phyloP scores from a whole-genome alignment of 2,888 invertebrate genomes.

The Myopa testacea region DNA sequence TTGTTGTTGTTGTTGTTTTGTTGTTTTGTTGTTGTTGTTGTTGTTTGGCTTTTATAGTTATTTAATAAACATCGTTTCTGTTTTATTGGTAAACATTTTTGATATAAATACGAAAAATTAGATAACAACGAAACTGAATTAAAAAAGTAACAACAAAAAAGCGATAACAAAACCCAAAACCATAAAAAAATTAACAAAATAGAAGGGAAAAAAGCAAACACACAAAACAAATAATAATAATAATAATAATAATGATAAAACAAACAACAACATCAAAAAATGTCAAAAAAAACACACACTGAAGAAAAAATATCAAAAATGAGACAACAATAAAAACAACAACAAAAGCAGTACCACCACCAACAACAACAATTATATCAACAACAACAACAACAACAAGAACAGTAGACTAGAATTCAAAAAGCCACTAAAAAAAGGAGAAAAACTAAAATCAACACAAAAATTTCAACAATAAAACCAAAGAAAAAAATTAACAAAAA shows the following conservation, averaged over 20 bases:
- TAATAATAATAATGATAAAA: neutral
- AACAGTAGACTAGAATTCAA: neutral
- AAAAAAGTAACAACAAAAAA: constrained; percentile 10
- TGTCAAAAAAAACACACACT: too few relatives aligned
- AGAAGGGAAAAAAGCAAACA: constrained; percentile 32
- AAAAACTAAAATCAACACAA: too few relatives aligned
- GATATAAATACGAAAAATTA: neutral
- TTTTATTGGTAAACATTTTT: constrained; percentile 20
- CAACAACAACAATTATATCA: neutral
- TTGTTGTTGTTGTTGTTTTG: too few relatives aligned
- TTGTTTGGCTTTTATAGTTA: neutral
- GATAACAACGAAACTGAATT: neutral
- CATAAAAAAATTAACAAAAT: constrained; percentile 20
- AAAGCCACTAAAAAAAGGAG: too few relatives aligned
- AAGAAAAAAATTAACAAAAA: neutral
- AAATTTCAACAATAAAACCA: too few relatives aligned
- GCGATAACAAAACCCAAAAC: constrained; percentile 9
- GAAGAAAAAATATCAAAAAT: neutral
- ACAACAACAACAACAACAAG: constrained; percentile 6
- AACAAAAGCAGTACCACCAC: neutral
- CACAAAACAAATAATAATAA: constrained; percentile 5
- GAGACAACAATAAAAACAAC: constrained; percentile 18
- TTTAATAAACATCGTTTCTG: constrained; percentile 21
- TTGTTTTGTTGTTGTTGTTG: too few relatives aligned
- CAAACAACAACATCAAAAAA: neutral